Conservation (phyloP, 92 coral and sea anemone genomes). For the Virgularia gustaviana region DNA sequence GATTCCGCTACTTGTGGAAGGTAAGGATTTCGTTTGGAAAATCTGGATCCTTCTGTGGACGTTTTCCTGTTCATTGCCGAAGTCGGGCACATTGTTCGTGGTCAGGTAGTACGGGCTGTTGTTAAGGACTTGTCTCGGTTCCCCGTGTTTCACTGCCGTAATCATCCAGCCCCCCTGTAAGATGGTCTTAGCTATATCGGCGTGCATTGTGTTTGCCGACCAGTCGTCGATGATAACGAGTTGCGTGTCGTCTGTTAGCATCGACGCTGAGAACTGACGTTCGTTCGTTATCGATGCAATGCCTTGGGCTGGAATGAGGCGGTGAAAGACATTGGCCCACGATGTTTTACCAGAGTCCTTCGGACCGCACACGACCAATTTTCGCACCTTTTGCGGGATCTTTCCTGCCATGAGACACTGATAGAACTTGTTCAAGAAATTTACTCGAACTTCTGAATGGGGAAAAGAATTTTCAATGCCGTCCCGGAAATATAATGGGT, state of each 20-base stretch:
- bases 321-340: slow-evolving; percentile 22
- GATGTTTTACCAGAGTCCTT: slow-evolving; percentile 23
- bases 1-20: no score
- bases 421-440: slow-evolving; percentile 33
- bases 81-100: no score
- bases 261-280: slow-evolving; percentile 18
- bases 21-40: no score
- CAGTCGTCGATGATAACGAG: slow-evolving; percentile 24
- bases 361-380: slow-evolving; percentile 18
- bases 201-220: no score
- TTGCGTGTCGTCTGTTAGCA: slow-evolving; percentile 29
- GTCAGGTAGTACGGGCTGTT: no score
- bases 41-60: no score
- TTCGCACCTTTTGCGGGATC: slow-evolving; percentile 31
- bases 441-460: background rate
- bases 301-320: background rate
- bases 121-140: no score
- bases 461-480: slow-evolving; percentile 14
- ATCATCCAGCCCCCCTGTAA: slow-evolving; percentile 33
- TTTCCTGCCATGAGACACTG: background rate
- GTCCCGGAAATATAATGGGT: slow-evolving; percentile 2
- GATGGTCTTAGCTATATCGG: no score
- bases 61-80: no score
- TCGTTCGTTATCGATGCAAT: slow-evolving; percentile 28
- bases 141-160: slow-evolving; percentile 13